phyloP scores from a whole-genome alignment of 2,113 vertebrate species.

The Theristicus caerulescens region DNA sequence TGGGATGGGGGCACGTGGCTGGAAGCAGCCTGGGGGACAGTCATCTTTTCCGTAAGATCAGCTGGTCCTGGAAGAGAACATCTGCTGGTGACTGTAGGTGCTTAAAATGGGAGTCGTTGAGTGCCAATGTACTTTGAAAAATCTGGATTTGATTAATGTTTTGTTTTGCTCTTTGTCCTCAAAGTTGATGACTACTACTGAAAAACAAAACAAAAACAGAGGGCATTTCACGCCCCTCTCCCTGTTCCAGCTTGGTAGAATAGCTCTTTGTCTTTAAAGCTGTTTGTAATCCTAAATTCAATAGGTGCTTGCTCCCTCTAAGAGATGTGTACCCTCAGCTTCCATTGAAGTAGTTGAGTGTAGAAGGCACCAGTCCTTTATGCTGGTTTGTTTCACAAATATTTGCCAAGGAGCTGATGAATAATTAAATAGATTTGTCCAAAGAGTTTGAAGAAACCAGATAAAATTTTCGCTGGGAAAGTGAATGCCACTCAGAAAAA shows the following conservation, averaged over 20 bases:
- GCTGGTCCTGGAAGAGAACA: conserved; percentile 45
- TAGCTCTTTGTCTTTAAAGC: conserved; percentile 25
- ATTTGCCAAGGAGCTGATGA: conserved; percentile 37
- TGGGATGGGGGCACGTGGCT: neutral
- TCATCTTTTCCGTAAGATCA: conserved; percentile 27
- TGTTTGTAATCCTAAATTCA: conserved; percentile 27
- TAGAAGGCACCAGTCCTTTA: conserved; percentile 22
- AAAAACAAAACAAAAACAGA: conserved; percentile 47
- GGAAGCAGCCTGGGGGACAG: neutral
- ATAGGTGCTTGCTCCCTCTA: conserved; percentile 31
- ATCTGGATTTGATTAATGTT: conserved; percentile 61
- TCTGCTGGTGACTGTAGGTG: conserved; percentile 55
- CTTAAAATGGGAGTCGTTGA: conserved; percentile 48
- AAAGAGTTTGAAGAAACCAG: conserved; percentile 42
- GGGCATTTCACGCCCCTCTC: conserved; percentile 18
- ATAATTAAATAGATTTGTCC: conserved; percentile 47
- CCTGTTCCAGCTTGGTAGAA: neutral
- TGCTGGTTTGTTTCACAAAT: conserved; percentile 47
- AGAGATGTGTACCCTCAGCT: conserved; percentile 16
- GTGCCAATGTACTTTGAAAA: conserved; percentile 49
- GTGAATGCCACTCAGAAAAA: conserved; percentile 41
- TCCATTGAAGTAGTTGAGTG: conserved; percentile 9
- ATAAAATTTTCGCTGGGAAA: conserved; percentile 59
- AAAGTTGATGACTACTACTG: conserved; percentile 47
- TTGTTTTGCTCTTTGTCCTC: conserved; percentile 62